Conservation (phyloP, 2,797 vertebrate genomes). For the Podarcis siculus region DNA sequence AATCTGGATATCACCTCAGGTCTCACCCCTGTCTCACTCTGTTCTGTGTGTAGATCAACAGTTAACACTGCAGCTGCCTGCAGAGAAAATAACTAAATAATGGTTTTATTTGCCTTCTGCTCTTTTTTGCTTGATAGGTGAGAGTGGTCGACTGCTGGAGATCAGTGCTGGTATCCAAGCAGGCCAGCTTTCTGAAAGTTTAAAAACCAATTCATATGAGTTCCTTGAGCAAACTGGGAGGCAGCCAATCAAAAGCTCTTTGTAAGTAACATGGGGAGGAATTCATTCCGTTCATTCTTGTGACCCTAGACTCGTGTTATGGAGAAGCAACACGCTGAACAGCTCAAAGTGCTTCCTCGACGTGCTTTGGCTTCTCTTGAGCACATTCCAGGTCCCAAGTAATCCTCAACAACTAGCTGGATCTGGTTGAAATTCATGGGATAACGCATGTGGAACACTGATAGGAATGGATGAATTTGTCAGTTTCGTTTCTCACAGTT, state of each 20-base stretch:
- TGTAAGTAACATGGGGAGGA: conserved; percentile 61
- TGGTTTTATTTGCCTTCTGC: not conserved
- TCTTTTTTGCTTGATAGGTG: conserved; percentile 53
- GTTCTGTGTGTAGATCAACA: not conserved
- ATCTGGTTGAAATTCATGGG: not conserved
- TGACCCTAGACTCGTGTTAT: not conserved
- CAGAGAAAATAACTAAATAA: not conserved
- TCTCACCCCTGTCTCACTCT: too few relatives aligned
- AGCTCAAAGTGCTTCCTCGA: not conserved
- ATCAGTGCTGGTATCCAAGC: conserved; percentile 64
- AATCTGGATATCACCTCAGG: not conserved
- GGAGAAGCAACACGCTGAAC: not conserved
- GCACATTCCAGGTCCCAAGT: not conserved
- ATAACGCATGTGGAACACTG: too few relatives aligned
- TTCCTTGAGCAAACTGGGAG: conserved; percentile 55
- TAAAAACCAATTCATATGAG: conserved; percentile 54
- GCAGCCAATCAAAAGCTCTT: conserved; percentile 64
- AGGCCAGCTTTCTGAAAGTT: conserved; percentile 32
- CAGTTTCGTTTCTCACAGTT: too few relatives aligned
- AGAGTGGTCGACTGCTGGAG: conserved; percentile 65
- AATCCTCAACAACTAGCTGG: not conserved
- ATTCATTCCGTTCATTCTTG: not conserved
- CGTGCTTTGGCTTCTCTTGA: not conserved
- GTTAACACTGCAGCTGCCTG: not conserved
- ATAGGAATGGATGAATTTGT: not conserved